Evolutionary conservation across 2,797 vertebrate species (phyloP), one percentile per base, ranked within the genome.

Genomic region (Spizella passerina): DNA sequence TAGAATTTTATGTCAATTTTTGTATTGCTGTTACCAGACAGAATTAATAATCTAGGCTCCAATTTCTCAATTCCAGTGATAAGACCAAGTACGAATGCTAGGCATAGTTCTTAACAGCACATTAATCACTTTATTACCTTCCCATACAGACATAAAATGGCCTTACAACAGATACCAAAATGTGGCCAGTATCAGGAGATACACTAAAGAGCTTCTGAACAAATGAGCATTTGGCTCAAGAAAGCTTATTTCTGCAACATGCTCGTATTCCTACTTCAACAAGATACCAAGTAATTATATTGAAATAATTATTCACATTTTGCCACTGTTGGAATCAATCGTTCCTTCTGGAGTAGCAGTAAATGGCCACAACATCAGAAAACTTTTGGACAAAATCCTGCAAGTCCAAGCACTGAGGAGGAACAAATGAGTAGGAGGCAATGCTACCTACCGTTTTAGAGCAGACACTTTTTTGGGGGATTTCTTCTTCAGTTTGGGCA

Each of bases 401-500:
- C 7, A 75, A 75, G 16, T 22, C 41, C 43, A 85, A 90, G 14
- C 21, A 44, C 1, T 14, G 43, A 82, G 36, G 20, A 80, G 41
- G 52, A 82, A 43, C 7, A 59, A 22, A 24, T 4, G 19, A 49
- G 8, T 30, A 32, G 36, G 22, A 30, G 24, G 20, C 43, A 59
- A 55, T 22, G 56, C 34, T 72, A 98, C 98, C 78, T 84, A 99
- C 99, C 99, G 98, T 97, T 99, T 99, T 5, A 99, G 98, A 10
- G 99, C 99, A 6, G 99, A 99, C 57, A 99, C 99, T 94, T 99
- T 99, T 95, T 99, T 99, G 1, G 99, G 99, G 0, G 99, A 99
- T 91, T 99, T 99, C 98, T 98, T 99, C 95, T 99, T 99, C 91
- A 99, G 98, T 90, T 99, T 99, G 77, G 99, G 99, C 84, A 99